Evolutionary conservation across 2,888 invertebrate species (phyloP), one percentile per base, ranked within the genome.

Genomic region (Acanthopleura granulata): DNA sequence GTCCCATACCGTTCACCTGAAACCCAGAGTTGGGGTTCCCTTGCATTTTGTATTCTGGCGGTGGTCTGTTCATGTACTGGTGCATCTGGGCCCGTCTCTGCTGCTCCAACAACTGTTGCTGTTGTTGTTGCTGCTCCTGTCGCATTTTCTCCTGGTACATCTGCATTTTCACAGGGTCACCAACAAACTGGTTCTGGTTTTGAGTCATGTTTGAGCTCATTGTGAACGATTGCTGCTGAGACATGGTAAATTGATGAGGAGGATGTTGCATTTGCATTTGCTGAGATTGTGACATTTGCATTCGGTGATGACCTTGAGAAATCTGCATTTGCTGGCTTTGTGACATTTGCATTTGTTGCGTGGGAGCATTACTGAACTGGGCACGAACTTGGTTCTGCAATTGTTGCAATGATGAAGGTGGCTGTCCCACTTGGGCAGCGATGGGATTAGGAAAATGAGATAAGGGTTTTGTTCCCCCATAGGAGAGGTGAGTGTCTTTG

Each of bases 291-390:
- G 80, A 77, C 82, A 89, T 81, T 73, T 88, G 88, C 80, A 87
- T 80, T 57, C 86, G 82, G 57, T 85, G 84, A 27, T 83, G 77
- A 12, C 87, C 86, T 73, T 87, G 87, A 0, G 85, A 83, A 51
- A 88, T 83, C 77, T 95, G 90, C 85, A 91, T 86, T 76, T 91
- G 91, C 91, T 96, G 96, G 49, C 95, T 96, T 88, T 96, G 96
- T 83, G 93, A 93, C 84, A 97, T 95, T 90, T 96, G 96, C 90
- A 96, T 91, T 90, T 96, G 40, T 22, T 40, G 71, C 40, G 18
- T 40, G 90, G 96, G 96, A 75, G 95, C 95, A 90, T 96, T 96
- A 88, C 95, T 95, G 92, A 96, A 95, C 91, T 96, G 96, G 73
- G 84, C 83, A 78, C 84, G 82, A 74, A 89, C 86, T 80, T 89